Conservation (phyloP, 2,113 vertebrate species). For the Scolopax mira region DNA sequence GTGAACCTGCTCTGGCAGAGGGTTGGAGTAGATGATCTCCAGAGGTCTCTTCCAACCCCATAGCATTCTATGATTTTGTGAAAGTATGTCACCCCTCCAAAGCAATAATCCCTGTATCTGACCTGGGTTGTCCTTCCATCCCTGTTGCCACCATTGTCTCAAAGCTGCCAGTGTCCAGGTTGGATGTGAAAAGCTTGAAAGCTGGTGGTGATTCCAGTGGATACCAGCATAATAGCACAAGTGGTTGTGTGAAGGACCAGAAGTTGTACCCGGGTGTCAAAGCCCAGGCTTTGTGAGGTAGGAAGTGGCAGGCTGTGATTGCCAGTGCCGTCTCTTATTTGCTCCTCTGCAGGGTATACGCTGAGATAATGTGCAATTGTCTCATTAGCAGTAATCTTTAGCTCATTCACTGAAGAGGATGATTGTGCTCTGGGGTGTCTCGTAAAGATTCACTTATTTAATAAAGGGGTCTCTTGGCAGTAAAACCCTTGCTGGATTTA, state of each 20-base stretch:
- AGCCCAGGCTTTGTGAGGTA: background rate
- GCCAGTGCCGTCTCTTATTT: background rate
- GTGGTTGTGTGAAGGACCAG: background rate
- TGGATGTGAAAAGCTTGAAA: background rate
- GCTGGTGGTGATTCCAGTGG: background rate
- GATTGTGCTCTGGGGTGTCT: background rate
- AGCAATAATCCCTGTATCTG: background rate
- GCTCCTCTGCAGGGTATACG: background rate
- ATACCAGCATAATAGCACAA: background rate
- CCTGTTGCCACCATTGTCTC: background rate
- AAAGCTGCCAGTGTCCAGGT: background rate
- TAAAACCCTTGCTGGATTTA: background rate
- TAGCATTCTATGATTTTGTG: no score
- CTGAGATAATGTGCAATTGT: background rate
- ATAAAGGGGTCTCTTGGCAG: constrained; percentile 5
- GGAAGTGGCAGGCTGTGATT: background rate
- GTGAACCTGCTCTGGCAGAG: no score
- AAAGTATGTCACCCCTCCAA: background rate
- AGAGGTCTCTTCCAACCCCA: no score
- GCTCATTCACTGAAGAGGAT: constrained; percentile 16
- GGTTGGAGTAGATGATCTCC: no score
- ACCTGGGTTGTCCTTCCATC: background rate
- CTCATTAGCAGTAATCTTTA: constrained; percentile 29
- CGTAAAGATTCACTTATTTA: background rate
- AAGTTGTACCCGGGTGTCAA: background rate